These are phyloP conservation scores for Laothoe populi DNA, from an alignment of 2,888 invertebrate species.

Conservation along the genomic window DNA sequence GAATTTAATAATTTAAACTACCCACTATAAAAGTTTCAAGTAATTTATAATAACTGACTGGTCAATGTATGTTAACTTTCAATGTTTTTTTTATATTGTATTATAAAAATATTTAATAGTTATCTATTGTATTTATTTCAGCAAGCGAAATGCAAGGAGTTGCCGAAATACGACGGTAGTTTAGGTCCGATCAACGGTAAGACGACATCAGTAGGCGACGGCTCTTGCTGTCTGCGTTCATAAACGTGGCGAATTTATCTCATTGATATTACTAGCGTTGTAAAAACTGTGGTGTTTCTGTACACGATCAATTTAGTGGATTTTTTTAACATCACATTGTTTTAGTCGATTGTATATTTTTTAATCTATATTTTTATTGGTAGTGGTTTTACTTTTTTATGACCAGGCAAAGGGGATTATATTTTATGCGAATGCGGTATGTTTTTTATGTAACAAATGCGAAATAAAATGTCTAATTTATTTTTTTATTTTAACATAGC, in stretches of 20 bases:
- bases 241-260: constrained; percentile 61
- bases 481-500: background rate
- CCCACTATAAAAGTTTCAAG: too few species aligned
- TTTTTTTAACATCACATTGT: constrained; percentile 7
- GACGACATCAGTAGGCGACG: constrained; percentile 88
- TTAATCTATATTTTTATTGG: constrained; percentile 4
- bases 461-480: background rate
- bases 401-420: constrained; percentile 24
- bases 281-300: constrained; percentile 37
- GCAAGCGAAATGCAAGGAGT: constrained; percentile 94
- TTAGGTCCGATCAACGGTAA: constrained; percentile 89
- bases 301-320: constrained; percentile 15
- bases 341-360: background rate
- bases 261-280: constrained; percentile 37
- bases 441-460: background rate
- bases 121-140: constrained; percentile 68
- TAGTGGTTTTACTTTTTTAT: constrained; percentile 1
- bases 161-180: constrained; percentile 90
- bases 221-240: constrained; percentile 85
- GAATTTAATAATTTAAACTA: too few species aligned
- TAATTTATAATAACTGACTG: too few species aligned
- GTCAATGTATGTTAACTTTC: too few species aligned
- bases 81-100: too few species aligned
- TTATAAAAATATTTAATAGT: too few species aligned
- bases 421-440: constrained; percentile 18